A percentile compares a stretch with the other conserved stretches of the same genome.
phyloP scores from a whole-genome alignment of 2,797 vertebrate species.

The Scomberomorus guttatus region DNA sequence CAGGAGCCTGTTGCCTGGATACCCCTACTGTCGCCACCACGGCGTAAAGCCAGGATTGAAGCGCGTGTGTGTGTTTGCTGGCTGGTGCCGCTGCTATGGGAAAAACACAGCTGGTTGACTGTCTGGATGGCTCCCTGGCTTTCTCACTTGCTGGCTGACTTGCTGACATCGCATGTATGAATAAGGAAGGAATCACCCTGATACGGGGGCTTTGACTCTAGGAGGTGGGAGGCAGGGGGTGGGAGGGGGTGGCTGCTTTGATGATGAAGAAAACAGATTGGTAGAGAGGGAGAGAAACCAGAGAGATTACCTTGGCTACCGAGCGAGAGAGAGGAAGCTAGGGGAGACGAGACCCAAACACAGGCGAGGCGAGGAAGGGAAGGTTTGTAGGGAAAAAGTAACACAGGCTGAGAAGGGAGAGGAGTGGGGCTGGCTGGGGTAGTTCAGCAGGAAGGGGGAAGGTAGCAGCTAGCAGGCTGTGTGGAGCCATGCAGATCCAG shows the following conservation, averaged over 20 bases:
- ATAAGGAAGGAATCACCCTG: slow-evolving; percentile 57
- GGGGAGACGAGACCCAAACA: not conserved
- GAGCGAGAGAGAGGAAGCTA: slow-evolving; percentile 12
- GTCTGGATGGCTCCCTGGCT: slow-evolving; percentile 32
- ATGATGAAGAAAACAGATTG: slow-evolving; percentile 50
- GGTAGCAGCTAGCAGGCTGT: slow-evolving; percentile 17
- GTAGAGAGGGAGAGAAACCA: slow-evolving; percentile 38
- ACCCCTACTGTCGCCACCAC: slow-evolving; percentile 61
- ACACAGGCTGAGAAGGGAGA: no score
- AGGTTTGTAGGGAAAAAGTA: slow-evolving; percentile 4
- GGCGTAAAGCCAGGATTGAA: slow-evolving; percentile 47
- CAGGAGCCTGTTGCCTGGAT: slow-evolving; percentile 82
- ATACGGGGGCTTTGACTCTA: slow-evolving; percentile 36
- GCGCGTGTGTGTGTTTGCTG: slow-evolving; percentile 15
- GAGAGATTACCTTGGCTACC: slow-evolving; percentile 28
- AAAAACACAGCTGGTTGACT: slow-evolving; percentile 55
- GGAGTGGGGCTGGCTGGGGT: slow-evolving; percentile 30
- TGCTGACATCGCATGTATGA: slow-evolving; percentile 47
- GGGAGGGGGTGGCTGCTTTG: slow-evolving; percentile 10
- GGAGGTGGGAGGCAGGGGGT: slow-evolving; percentile 11
- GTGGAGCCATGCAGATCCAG: slow-evolving; percentile 83
- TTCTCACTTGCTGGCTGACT: slow-evolving; percentile 18
- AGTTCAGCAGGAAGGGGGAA: slow-evolving; percentile 21
- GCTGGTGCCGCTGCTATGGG: slow-evolving; percentile 55
- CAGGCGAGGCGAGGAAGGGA: not conserved